A percentile compares a stretch with the other conserved stretches of the same genome.
These are phyloP conservation scores for Dynastes hyllus DNA, from an alignment of 2,888 invertebrate genomes.

Conservation along the genomic window DNA sequence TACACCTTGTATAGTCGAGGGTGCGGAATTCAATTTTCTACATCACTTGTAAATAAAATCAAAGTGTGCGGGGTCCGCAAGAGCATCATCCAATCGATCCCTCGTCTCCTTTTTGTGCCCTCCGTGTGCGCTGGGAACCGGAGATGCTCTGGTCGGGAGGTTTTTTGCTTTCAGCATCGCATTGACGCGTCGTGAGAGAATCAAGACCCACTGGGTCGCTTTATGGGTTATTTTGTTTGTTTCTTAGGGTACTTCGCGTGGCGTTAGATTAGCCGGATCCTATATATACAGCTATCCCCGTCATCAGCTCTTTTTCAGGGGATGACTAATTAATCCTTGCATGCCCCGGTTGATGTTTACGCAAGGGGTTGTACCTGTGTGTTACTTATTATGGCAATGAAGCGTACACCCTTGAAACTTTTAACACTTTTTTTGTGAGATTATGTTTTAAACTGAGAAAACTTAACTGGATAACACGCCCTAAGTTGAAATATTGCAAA, in stretches of 20 bases:
- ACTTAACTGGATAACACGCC: no score
- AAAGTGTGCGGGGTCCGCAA: constrained; percentile 62
- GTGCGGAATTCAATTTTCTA: constrained; percentile 72
- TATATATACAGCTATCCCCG: neutral
- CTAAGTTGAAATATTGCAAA: no score
- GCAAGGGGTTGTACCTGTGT: no score
- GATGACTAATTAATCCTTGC: constrained; percentile 5
- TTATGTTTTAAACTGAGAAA: no score
- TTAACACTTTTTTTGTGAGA: no score
- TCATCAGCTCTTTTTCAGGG: neutral
- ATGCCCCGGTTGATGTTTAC: no score
- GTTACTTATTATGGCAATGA: no score
- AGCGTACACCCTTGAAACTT: no score
- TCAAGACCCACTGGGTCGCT: no score
- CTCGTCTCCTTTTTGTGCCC: constrained; percentile 30
- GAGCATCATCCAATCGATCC: constrained; percentile 51
- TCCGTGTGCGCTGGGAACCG: no score
- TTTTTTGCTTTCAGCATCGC: no score
- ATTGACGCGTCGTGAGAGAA: constrained; percentile 6
- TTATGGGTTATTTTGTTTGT: constrained; percentile 29
- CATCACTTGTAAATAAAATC: constrained; percentile 72
- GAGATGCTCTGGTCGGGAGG: no score
- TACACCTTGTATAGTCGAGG: constrained; percentile 66
- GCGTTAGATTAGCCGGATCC: constrained; percentile 10
- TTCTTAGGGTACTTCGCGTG: constrained; percentile 20